A percentile compares a stretch with the other conserved stretches of the same genome.
These are phyloP conservation scores for Troides helena DNA, from an alignment of 2,888 invertebrate species.

Conservation along the genomic window DNA sequence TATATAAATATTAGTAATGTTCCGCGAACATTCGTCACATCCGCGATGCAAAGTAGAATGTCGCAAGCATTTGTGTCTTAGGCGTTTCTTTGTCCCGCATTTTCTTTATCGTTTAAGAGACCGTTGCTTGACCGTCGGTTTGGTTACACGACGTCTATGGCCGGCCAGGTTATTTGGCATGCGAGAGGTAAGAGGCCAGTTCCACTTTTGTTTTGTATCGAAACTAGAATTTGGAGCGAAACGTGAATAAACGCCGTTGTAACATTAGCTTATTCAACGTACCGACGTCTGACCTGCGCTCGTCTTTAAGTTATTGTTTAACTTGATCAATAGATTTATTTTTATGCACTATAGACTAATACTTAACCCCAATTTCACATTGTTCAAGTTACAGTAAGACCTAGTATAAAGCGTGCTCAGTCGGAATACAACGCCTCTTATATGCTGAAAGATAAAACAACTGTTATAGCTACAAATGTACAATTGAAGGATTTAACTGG, in stretches of 20 bases:
- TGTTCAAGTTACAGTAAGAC: too few species aligned
- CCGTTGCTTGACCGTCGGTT: conserved; percentile 24
- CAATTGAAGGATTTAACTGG: too few species aligned
- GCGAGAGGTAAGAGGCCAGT: conserved; percentile 22
- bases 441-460: too few species aligned
- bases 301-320: neutral
- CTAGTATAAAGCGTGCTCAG: too few species aligned
- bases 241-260: conserved; percentile 9
- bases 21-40: neutral
- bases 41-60: conserved; percentile 1
- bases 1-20: too few species aligned
- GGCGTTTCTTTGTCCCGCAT: conserved; percentile 21
- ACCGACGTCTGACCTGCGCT: neutral
- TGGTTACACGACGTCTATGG: conserved; percentile 16
- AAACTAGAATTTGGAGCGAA: conserved; percentile 22
- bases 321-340: neutral
- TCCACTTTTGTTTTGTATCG: conserved; percentile 23
- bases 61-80: conserved; percentile 10
- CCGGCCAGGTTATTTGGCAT: conserved; percentile 23
- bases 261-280: neutral
- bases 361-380: too few species aligned
- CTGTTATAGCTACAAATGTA: too few species aligned
- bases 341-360: too few species aligned
- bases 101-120: conserved; percentile 14
- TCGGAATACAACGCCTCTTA: too few species aligned